phyloP scores from a whole-genome alignment of 64 coral and sea anemone species.

The Cladopsammia gracilis region DNA sequence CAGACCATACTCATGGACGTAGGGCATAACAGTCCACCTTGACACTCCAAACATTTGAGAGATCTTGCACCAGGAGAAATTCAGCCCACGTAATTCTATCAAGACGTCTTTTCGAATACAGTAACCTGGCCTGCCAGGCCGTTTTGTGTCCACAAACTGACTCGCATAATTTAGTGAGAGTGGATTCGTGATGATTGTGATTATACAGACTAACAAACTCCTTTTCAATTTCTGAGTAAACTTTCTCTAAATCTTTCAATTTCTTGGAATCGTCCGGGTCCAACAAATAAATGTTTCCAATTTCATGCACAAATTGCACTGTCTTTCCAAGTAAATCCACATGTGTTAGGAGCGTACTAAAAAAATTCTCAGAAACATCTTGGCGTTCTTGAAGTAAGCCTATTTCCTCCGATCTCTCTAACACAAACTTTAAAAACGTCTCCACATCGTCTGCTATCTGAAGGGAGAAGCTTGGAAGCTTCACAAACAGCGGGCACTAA shows the following conservation, averaged over 20 bases:
- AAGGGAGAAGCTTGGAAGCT: too few relatives aligned
- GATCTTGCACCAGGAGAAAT: conserved; percentile 69
- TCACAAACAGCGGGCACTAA: too few relatives aligned
- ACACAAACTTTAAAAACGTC: too few relatives aligned
- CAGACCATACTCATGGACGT: conserved; percentile 49
- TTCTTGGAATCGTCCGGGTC: conserved; percentile 21
- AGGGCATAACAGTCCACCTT: conserved; percentile 49
- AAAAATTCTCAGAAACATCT: conserved; percentile 37
- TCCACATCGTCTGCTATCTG: too few relatives aligned
- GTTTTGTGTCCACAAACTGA: neutral
- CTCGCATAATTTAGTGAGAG: conserved; percentile 26
- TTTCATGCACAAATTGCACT: too few relatives aligned
- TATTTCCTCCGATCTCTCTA: too few relatives aligned
- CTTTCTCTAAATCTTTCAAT: too few relatives aligned
- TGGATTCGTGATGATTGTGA: conserved; percentile 33
- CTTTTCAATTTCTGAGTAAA: too few relatives aligned
- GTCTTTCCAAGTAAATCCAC: too few relatives aligned
- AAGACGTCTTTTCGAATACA: conserved; percentile 58
- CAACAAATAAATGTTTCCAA: neutral
- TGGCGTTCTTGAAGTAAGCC: too few relatives aligned
- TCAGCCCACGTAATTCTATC: conserved; percentile 54
- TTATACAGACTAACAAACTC: too few relatives aligned
- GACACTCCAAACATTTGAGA: conserved; percentile 59
- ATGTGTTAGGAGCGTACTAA: conserved; percentile 15
- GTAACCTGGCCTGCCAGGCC: conserved; percentile 54